Percentiles rank a stretch among this genome's conserved stretches.
phyloP scores from a whole-genome alignment of 2,113 vertebrate genomes.

The Calyptommatus sinebrachiatus region DNA sequence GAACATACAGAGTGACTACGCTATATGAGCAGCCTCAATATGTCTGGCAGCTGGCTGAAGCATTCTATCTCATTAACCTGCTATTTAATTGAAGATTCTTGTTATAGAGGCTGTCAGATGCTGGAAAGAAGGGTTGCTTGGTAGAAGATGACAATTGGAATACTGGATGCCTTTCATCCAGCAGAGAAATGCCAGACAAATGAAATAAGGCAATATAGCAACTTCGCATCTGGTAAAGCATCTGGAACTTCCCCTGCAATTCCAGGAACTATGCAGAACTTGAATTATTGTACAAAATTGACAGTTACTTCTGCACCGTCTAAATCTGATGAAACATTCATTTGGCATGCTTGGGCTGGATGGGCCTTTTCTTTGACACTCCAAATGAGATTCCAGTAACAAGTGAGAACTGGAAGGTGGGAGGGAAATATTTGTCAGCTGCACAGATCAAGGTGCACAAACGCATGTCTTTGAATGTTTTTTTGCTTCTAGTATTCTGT shows the following conservation, averaged over 20 bases:
- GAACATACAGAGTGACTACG: background rate
- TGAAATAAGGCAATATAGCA: background rate
- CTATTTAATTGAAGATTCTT: background rate
- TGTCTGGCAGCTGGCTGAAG: rapidly evolving
- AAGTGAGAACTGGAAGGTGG: background rate
- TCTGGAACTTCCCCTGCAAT: background rate
- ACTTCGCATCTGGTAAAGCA: background rate
- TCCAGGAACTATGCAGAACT: background rate
- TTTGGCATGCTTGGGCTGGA: background rate
- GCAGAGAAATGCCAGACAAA: background rate
- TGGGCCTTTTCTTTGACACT: background rate
- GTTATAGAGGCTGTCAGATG: background rate
- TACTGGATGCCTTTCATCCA: background rate
- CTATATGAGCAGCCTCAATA: background rate
- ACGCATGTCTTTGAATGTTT: background rate
- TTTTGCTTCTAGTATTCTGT: background rate
- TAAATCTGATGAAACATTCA: background rate
- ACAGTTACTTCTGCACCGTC: background rate
- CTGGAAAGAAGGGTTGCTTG: background rate
- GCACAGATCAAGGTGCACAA: background rate
- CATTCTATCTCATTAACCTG: rapidly evolving
- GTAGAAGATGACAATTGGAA: background rate
- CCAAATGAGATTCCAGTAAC: background rate
- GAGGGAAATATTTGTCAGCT: background rate
- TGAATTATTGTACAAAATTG: background rate